A percentile compares a stretch with the other conserved stretches of the same genome.
Conservation (phyloP, 1,140 invertebrate species). For the Odontomachus brunneus region DNA sequence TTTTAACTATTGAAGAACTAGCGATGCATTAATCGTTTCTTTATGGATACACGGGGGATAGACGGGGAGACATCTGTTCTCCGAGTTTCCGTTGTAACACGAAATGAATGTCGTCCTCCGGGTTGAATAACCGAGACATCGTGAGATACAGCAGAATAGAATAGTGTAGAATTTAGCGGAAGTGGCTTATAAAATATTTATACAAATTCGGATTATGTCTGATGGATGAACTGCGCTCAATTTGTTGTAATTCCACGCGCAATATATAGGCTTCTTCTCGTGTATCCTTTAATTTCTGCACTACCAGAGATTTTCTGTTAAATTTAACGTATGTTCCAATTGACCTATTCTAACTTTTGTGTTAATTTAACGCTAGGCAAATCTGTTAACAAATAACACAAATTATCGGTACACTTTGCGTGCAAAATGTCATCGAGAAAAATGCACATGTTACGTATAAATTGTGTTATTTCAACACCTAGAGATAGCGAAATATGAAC, state of each 20-base stretch:
- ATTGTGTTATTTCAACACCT: too few species aligned
- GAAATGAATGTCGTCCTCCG: background rate
- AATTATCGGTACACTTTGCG: too few species aligned
- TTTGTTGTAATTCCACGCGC: background rate
- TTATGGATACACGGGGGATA: background rate
- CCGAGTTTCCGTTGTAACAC: background rate
- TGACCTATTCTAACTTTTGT: too few species aligned
- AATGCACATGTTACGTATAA: too few species aligned
- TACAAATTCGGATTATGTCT: constrained; percentile 1
- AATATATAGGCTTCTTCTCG: background rate
- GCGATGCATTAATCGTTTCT: background rate
- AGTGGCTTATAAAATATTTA: constrained; percentile 19
- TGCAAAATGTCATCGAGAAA: too few species aligned
- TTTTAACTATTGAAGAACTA: background rate
- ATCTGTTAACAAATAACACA: too few species aligned
- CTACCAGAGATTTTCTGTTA: too few species aligned
- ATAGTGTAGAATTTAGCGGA: background rate
- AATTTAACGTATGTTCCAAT: too few species aligned
- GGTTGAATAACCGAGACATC: background rate
- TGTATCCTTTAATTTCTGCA: background rate
- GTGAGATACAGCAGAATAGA: background rate
- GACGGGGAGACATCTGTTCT: background rate
- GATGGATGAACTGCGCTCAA: background rate
- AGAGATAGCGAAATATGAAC: too few species aligned
- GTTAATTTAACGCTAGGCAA: too few species aligned